phyloP scores from a whole-genome alignment of 1,140 invertebrate genomes.

The Cylas formicarius region DNA sequence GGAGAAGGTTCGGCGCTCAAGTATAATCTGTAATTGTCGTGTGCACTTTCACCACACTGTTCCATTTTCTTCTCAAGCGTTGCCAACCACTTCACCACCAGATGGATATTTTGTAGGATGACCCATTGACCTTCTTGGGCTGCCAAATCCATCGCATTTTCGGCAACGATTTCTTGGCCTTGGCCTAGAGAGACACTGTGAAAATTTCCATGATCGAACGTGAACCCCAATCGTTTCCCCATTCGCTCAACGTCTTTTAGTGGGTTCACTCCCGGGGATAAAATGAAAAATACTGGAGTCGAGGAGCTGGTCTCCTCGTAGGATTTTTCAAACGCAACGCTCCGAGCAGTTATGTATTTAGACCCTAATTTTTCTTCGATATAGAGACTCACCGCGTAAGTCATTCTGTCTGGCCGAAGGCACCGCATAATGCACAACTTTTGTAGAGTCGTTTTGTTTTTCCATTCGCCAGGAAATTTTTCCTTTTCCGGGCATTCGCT shows the following conservation, averaged over 20 bases:
- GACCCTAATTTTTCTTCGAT: constrained; percentile 80
- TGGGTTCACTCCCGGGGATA: constrained; percentile 92
- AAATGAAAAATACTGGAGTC: constrained; percentile 89
- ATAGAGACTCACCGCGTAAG: constrained; percentile 64
- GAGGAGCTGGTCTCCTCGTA: constrained; percentile 77
- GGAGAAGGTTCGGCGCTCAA: constrained; percentile 55
- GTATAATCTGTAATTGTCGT: constrained; percentile 61
- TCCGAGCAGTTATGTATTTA: constrained; percentile 72
- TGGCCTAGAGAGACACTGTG: constrained; percentile 92
- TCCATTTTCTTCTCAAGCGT: constrained; percentile 89
- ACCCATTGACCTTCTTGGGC: constrained; percentile 85
- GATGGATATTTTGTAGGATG: constrained; percentile 84
- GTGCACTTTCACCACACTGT: constrained; percentile 59
- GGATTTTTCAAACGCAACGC: constrained; percentile 74
- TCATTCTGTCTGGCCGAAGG: constrained; percentile 85
- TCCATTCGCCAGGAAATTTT: constrained; percentile 95
- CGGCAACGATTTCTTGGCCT: constrained; percentile 88
- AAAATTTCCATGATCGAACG: constrained; percentile 73
- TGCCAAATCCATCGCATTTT: constrained; percentile 74
- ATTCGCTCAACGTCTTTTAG: constrained; percentile 81
- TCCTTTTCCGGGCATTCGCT: constrained; percentile 88
- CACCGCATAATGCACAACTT: constrained; percentile 87
- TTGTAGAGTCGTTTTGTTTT: constrained; percentile 82
- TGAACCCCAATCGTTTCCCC: constrained; percentile 74
- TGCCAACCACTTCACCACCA: constrained; percentile 83